Base-by-base conservation (phyloP, 53 echinoderm and acorn worm species). In the Echinometra lucunter region DNA sequence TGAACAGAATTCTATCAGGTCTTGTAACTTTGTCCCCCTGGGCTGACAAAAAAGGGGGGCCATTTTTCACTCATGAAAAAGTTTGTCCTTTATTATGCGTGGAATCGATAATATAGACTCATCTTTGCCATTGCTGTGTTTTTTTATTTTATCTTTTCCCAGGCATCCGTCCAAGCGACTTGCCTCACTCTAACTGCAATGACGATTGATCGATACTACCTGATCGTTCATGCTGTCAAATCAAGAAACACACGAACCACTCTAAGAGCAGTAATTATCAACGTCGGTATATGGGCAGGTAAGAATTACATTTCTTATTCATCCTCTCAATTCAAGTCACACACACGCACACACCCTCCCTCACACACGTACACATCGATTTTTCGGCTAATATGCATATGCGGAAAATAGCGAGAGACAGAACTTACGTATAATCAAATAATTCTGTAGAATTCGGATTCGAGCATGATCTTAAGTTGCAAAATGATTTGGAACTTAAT, bases 151-250 rank as follows among this genome's bases (percentile, higher is more conserved):
- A 21, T 18, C 67, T 83, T 74, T 44, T 35, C 81, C 57, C 83
- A 97, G 97, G 97, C 97, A 12, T 95, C 96, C 44, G 97, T 97
- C 66, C 97, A 97, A 69, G 97, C 97, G 7, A 97, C 97, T 4
- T 96, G 96, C 88, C 94, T 96, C 35, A 98, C 98, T 34, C 94
- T 98, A 78, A 98, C 98, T 37, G 98, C 98, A 0, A 98, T 98
- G 98, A 96, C 97, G 15, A 91, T 98, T 17, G 98, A 98, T 94
- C 96, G 98, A 44, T 98, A 98, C 81, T 94, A 96, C 83, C 91
- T 96, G 44, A 97, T 98, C 55, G 98, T 98, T 37, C 97, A 98
- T 82, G 98, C 98, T 7, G 97, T 98, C 10, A 95, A 94, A 38
- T 98, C 98, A 10, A 94, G 96, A 91, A 97, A 97, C 40, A 96